Evolutionary conservation across 2,888 invertebrate genomes (phyloP).

Genomic region (Leucoma salicis): DNA sequence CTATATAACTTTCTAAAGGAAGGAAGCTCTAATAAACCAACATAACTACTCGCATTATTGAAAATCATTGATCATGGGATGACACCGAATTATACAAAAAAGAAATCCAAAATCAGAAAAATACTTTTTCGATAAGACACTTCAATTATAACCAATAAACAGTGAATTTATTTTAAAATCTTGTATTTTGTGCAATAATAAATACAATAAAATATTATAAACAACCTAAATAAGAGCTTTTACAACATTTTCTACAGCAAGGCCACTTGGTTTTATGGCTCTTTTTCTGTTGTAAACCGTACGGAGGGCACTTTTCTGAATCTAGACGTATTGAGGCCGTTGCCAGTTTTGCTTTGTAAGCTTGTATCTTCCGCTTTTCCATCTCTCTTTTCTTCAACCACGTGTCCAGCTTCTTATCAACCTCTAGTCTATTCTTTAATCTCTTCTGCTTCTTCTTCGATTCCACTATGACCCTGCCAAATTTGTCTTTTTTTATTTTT

Average conservation of each 20-base stretch:
- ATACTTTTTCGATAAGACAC: no score
- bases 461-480: not conserved
- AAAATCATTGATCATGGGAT: no score
- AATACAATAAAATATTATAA: no score
- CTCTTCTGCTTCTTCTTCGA: not conserved
- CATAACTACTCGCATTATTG: no score
- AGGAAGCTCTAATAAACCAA: no score
- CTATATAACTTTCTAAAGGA: no score
- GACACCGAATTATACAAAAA: no score
- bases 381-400: constrained; percentile 44
- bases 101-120: no score
- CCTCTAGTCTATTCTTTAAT: constrained; percentile 2
- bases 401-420: constrained; percentile 38
- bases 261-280: constrained; percentile 32
- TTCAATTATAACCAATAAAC: no score
- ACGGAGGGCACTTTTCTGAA: constrained; percentile 31
- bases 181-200: no score
- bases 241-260: constrained; percentile 63
- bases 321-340: not conserved
- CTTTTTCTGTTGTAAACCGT: constrained; percentile 12
- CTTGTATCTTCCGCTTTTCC: not conserved
- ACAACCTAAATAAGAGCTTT: constrained; percentile 57
- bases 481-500: not conserved
- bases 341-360: not conserved
- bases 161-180: no score